These are phyloP conservation scores for Neopelma chrysocephalum DNA, from an alignment of 2,797 vertebrate genomes.

Conservation along the genomic window DNA sequence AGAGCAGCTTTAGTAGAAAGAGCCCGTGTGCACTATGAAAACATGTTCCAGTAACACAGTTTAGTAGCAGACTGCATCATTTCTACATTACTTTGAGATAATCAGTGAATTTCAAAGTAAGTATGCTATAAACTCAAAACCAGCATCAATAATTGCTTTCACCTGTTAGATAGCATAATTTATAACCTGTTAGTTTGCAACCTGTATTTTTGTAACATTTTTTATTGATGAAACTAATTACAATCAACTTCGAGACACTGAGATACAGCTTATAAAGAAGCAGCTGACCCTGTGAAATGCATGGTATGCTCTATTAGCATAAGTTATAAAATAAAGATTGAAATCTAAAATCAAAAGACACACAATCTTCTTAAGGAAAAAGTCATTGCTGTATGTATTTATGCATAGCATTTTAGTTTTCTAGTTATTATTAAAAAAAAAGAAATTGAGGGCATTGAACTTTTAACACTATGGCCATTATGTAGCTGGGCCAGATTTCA, in stretches of 20 bases:
- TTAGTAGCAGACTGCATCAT: not conserved
- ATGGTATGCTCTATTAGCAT: not conserved
- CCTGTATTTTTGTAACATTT: not conserved
- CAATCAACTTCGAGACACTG: not conserved
- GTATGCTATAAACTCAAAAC: not conserved
- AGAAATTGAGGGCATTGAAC: not conserved
- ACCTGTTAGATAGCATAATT: not conserved
- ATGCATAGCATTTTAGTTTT: not conserved
- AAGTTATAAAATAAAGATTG: not conserved
- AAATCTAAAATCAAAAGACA: not conserved
- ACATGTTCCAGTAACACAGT: not conserved
- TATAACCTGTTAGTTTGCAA: not conserved
- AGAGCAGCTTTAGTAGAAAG: not conserved
- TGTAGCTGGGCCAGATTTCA: not conserved
- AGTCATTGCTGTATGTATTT: not conserved
- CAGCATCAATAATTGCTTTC: not conserved
- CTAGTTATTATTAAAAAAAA: not conserved
- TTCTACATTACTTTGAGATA: not conserved
- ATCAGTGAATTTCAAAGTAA: not conserved
- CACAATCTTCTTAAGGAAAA: not conserved
- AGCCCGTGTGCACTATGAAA: accelerated
- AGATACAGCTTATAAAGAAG: not conserved
- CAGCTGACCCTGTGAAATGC: not conserved
- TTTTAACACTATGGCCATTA: not conserved
- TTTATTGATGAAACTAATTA: not conserved